Percentiles rank a stretch among this genome's conserved stretches.
phyloP scores from a whole-genome alignment of 2,797 vertebrate species.

The Linurgus olivaceus region DNA sequence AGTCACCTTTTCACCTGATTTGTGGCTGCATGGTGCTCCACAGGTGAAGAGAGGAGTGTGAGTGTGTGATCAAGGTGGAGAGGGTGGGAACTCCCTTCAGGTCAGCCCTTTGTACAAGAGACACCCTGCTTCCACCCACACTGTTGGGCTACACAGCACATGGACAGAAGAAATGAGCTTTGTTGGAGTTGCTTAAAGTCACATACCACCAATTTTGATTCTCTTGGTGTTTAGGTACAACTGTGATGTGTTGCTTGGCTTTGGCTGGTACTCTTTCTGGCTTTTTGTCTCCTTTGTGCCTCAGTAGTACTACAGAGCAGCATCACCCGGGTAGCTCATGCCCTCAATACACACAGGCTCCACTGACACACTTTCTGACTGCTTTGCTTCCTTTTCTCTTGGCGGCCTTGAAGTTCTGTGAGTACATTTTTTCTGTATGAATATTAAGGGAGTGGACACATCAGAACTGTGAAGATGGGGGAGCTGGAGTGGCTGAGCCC shows the following conservation, averaged over 20 bases:
- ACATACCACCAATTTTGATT: background rate
- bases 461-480: background rate
- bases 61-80: background rate
- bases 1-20: background rate
- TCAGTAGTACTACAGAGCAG: background rate
- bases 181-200: background rate
- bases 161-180: background rate
- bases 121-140: background rate
- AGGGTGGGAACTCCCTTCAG: background rate
- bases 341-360: background rate
- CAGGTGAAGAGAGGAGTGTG: background rate
- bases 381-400: background rate
- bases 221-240: background rate
- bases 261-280: background rate
- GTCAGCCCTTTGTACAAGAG: background rate
- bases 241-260: background rate
- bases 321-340: background rate
- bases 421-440: background rate
- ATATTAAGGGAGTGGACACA: background rate
- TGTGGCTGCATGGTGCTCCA: background rate
- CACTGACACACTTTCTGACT: background rate
- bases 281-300: background rate
- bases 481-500: background rate
- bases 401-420: background rate
- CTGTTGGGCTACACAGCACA: fast-evolving